Conservation (phyloP, 2,797 vertebrate genomes). For the Semotilus atromaculatus region DNA sequence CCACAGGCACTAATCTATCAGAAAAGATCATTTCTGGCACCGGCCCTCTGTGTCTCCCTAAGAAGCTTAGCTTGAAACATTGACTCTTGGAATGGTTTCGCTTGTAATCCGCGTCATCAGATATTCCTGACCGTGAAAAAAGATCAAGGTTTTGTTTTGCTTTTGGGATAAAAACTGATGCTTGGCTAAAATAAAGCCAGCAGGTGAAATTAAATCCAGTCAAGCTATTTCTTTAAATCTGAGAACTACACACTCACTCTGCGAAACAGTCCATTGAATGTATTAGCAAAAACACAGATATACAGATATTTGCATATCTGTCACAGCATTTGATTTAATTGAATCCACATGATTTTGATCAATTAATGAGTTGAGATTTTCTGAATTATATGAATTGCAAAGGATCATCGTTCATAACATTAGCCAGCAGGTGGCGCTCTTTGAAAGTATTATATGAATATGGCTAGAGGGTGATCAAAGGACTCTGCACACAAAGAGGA, state of each 20-base stretch:
- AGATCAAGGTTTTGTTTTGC: slow-evolving; percentile 41
- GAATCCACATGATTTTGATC: background rate
- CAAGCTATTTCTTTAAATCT: background rate
- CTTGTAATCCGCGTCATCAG: slow-evolving; percentile 53
- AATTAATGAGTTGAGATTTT: slow-evolving; percentile 13
- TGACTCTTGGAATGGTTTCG: slow-evolving; percentile 49
- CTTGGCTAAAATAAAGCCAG: slow-evolving; percentile 24
- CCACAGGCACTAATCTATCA: slow-evolving; percentile 42
- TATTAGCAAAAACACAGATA: background rate
- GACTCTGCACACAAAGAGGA: slow-evolving; percentile 5
- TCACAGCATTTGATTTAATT: background rate
- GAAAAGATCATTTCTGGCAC: slow-evolving; percentile 46
- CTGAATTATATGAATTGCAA: background rate
- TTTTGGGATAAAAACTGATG: slow-evolving; percentile 20
- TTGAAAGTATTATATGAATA: slow-evolving; percentile 17
- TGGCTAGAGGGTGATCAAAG: slow-evolving; percentile 10
- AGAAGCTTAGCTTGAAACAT: slow-evolving; percentile 57
- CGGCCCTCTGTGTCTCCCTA: slow-evolving; percentile 32
- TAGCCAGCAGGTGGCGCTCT: slow-evolving; percentile 55
- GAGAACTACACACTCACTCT: background rate
- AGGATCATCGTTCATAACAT: background rate
- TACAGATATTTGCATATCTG: background rate
- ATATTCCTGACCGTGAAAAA: slow-evolving; percentile 40
- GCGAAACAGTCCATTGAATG: background rate
- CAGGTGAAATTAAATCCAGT: slow-evolving; percentile 18